Conservation (phyloP, 2,113 vertebrate genomes). For the Circaetus cinerascens region DNA sequence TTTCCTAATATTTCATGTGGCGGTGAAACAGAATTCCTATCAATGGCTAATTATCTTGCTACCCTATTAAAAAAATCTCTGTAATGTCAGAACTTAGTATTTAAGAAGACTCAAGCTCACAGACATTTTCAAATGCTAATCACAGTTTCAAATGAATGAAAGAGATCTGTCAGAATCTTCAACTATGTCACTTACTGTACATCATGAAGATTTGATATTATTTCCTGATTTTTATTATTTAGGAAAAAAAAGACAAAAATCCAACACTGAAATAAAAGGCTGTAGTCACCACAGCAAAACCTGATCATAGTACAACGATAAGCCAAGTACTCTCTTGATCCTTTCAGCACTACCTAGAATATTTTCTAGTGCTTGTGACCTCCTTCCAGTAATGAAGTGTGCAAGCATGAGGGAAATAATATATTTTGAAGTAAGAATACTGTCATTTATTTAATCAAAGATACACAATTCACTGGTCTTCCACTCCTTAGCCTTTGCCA, state of each 20-base stretch:
- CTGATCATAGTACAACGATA: neutral
- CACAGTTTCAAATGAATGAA: neutral
- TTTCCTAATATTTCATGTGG: neutral
- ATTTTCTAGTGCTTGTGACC: fast-evolving
- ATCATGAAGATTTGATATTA: neutral
- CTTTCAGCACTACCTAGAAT: neutral
- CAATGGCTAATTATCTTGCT: neutral
- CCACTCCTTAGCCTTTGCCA: neutral
- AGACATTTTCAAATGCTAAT: neutral
- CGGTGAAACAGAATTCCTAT: neutral
- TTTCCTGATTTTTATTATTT: neutral
- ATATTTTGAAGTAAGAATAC: neutral
- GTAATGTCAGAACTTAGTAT: neutral
- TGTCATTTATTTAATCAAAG: neutral
- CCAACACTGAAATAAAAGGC: neutral
- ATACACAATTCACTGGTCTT: neutral
- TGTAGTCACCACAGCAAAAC: neutral
- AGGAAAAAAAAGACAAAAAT: neutral
- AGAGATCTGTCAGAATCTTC: neutral
- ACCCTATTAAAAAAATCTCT: neutral
- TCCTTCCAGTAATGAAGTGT: neutral
- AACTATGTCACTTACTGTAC: neutral
- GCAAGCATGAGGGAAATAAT: neutral
- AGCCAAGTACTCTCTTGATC: neutral
- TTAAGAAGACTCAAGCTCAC: neutral